Evolutionary conservation across 2,113 vertebrate genomes (phyloP), one percentile per base, ranked within the genome.

Genomic region (Megaptera novaeangliae): DNA sequence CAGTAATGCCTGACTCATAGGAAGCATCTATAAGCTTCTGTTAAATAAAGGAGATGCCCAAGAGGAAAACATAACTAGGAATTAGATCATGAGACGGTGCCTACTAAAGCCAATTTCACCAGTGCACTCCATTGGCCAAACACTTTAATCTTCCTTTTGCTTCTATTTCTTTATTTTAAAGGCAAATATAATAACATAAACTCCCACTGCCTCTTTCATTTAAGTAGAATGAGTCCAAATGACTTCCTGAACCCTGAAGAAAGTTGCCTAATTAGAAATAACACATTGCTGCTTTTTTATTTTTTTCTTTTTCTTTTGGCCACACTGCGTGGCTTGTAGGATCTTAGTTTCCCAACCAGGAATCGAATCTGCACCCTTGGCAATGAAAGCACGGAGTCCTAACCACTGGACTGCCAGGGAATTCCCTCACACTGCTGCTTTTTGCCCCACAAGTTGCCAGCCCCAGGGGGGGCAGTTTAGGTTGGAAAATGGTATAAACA

Each of bases 131-230:
- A 31, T 6, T 82, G 17, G n/a, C 12, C 44, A 82, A 52, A 64
- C 23, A 44, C 21, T 46, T 88, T 46, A 44, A 21, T 84, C 31
- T 61, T 81, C 8, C 17, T 90, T n/a, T n/a, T 69, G 5, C 7
- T 74, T 23, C 4, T 23, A 18, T 52, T 85, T 89, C 10, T 17
- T 78, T 34, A 80, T 25, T 49, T 52, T 82, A 55, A 95, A 92
- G 25, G 85, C 21, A 83, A 71, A 77, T 44, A 72, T 17, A 61
- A 90, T 27, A 84, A 92, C 2, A 61, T n/a, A 63, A 78, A 57
- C 25, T 46, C 7, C 23, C 5, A 84, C n/a, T 69, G 82, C 3
- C 27, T 95, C 59, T 97, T 94, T 69, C 52, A 72, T 15, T 75
- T 4, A 41, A 29, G 14, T 49, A 63, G 39, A 61, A 34, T 41